phyloP scores from a whole-genome alignment of 2,888 invertebrate genomes.

The Teinopalpus imperialis region DNA sequence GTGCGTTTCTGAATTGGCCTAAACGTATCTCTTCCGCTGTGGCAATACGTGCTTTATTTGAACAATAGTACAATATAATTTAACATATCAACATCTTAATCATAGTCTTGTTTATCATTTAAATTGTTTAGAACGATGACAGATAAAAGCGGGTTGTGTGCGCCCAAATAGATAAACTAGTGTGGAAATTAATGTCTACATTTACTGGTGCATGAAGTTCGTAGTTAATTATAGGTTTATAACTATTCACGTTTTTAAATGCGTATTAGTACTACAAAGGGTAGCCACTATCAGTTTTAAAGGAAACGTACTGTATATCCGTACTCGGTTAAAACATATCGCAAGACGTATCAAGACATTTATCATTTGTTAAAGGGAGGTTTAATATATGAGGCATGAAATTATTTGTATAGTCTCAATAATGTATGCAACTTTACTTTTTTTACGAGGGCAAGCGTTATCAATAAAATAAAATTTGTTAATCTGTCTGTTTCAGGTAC shows the following conservation, averaged over 20 bases:
- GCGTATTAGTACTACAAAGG: slow-evolving; percentile 73
- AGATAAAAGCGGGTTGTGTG: slow-evolving; percentile 80
- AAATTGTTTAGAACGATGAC: slow-evolving; percentile 68
- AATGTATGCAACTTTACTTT: slow-evolving; percentile 31
- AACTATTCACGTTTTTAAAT: slow-evolving; percentile 74
- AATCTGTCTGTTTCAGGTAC: neutral
- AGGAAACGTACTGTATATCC: slow-evolving; percentile 67
- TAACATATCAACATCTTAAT: slow-evolving; percentile 39
- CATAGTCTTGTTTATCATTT: slow-evolving; percentile 56
- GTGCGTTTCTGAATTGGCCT: slow-evolving; percentile 45
- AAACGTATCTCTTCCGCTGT: slow-evolving; percentile 39
- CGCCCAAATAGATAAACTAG: slow-evolving; percentile 80
- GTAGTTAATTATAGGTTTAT: slow-evolving; percentile 80
- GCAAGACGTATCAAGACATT: slow-evolving; percentile 58
- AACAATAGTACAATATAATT: slow-evolving; percentile 43
- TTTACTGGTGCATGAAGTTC: slow-evolving; percentile 82
- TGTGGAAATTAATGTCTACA: slow-evolving; percentile 82
- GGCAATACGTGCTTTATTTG: slow-evolving; percentile 53
- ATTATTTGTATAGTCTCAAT: slow-evolving; percentile 49
- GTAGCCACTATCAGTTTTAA: slow-evolving; percentile 73
- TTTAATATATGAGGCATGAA: slow-evolving; percentile 57
- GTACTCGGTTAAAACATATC: slow-evolving; percentile 60
- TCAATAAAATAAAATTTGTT: slow-evolving; percentile 12
- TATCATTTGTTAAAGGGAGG: slow-evolving; percentile 59
- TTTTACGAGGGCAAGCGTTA: slow-evolving; percentile 14